These are phyloP conservation scores for Antennarius maculatus DNA, from an alignment of 2,797 vertebrate species.

Conservation along the genomic window DNA sequence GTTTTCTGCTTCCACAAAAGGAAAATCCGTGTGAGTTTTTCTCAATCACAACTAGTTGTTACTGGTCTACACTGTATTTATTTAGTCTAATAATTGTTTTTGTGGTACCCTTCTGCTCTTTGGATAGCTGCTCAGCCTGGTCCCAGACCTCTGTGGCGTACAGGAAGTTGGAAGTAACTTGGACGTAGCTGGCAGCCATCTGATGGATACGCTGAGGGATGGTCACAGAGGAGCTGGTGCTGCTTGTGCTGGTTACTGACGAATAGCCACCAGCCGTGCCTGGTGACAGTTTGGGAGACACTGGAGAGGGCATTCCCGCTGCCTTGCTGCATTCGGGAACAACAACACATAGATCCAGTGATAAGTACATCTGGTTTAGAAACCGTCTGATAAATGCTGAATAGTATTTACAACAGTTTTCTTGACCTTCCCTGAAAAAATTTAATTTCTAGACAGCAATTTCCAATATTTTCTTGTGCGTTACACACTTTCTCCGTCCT, in stretches of 20 bases:
- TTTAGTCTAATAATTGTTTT: neutral
- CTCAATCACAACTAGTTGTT: no score
- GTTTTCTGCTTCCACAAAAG: no score
- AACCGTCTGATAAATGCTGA: neutral
- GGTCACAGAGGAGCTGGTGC: slow-evolving; percentile 92
- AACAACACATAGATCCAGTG: neutral
- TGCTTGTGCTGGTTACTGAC: slow-evolving; percentile 88
- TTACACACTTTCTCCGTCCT: neutral
- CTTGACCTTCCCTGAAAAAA: neutral
- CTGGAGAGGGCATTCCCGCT: slow-evolving; percentile 95
- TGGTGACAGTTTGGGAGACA: slow-evolving; percentile 97
- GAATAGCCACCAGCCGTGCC: slow-evolving; percentile 93
- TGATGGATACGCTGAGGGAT: slow-evolving; percentile 99
- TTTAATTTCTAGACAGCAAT: neutral
- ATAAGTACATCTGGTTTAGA: neutral
- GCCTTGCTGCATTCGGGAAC: slow-evolving; percentile 86
- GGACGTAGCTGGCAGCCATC: slow-evolving; percentile 99
- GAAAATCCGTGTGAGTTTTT: neutral
- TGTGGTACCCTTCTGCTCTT: slow-evolving; percentile 92
- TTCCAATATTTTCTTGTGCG: no score
- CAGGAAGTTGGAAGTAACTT: slow-evolving; percentile 98
- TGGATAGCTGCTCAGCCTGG: slow-evolving; percentile 96
- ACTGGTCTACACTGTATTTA: no score
- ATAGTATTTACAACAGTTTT: neutral
- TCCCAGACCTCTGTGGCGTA: slow-evolving; percentile 99